phyloP scores from a whole-genome alignment of 2,797 vertebrate genomes.

The Dendrocincla tyrannina region DNA sequence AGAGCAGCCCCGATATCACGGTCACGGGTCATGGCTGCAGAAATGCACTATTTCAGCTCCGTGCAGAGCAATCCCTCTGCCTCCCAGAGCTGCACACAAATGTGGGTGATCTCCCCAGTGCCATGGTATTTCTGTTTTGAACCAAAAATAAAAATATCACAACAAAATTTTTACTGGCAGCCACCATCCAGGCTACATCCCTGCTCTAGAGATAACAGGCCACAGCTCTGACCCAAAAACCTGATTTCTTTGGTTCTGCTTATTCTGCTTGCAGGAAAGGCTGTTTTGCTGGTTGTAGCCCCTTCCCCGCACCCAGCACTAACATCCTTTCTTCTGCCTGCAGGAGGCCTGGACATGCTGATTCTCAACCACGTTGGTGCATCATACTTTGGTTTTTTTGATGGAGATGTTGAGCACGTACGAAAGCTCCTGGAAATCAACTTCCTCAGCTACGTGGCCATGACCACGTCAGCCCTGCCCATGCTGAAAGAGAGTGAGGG shows the following conservation, averaged over 20 bases:
- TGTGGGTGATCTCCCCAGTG: not conserved
- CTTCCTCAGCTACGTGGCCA: conserved; percentile 76
- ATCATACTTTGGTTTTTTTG: conserved; percentile 38
- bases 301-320: not conserved
- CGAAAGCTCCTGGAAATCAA: conserved; percentile 73
- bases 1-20: rapidly evolving
- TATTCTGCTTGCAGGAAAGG: not conserved
- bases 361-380: conserved; percentile 76
- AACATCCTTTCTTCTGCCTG: not conserved
- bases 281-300: not conserved
- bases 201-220: not conserved
- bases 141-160: not conserved
- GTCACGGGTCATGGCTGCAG: not conserved
- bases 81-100: rapidly evolving
- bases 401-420: conserved; percentile 25
- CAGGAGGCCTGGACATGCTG: conserved; percentile 81
- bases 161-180: not conserved
- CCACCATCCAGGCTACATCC: rapidly evolving
- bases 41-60: rapidly evolving
- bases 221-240: not conserved
- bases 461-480: conserved; percentile 70
- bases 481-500: conserved; percentile 78
- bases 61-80: rapidly evolving
- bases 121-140: not conserved
- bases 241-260: not conserved